These are phyloP conservation scores for Bos javanicus DNA, from an alignment of 2,113 vertebrate genomes.

Conservation along the genomic window DNA sequence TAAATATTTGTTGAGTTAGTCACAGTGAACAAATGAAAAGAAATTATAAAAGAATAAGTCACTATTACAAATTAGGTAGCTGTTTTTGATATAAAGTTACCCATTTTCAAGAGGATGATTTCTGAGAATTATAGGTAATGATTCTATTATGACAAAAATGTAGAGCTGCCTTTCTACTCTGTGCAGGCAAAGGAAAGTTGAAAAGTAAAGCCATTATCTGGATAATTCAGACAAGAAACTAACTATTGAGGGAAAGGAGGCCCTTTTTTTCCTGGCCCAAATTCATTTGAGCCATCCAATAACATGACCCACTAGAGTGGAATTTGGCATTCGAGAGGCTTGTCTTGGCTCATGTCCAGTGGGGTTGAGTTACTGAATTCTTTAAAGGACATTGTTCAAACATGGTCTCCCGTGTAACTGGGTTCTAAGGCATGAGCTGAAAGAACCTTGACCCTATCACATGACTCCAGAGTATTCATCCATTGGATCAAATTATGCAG, in stretches of 20 bases:
- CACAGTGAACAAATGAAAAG: background rate
- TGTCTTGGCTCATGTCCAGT: slow-evolving; percentile 66
- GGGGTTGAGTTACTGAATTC: slow-evolving; percentile 68
- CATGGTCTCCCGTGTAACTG: slow-evolving; percentile 67
- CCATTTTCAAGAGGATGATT: background rate
- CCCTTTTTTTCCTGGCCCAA: slow-evolving; percentile 44
- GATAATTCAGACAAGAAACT: slow-evolving; percentile 50
- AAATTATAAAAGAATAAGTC: background rate
- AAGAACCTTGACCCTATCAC: slow-evolving; percentile 44
- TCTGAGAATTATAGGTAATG: background rate
- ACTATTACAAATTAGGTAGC: background rate
- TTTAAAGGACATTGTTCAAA: slow-evolving; percentile 71
- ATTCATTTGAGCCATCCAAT: slow-evolving; percentile 64
- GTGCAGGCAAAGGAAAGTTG: background rate
- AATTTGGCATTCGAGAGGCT: slow-evolving; percentile 70
- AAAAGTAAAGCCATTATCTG: slow-evolving; percentile 55
- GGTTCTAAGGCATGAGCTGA: slow-evolving; percentile 43
- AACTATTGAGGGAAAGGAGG: slow-evolving; percentile 29
- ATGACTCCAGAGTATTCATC: background rate
- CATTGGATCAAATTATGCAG: slow-evolving; percentile 51
- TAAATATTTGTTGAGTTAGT: slow-evolving; percentile 32
- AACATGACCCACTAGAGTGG: slow-evolving; percentile 63
- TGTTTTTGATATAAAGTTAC: background rate
- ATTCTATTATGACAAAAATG: background rate
- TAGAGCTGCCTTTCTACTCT: background rate